These are phyloP conservation scores for Paragorgia papillata DNA, from an alignment of 92 coral and sea anemone species.

Conservation along the genomic window DNA sequence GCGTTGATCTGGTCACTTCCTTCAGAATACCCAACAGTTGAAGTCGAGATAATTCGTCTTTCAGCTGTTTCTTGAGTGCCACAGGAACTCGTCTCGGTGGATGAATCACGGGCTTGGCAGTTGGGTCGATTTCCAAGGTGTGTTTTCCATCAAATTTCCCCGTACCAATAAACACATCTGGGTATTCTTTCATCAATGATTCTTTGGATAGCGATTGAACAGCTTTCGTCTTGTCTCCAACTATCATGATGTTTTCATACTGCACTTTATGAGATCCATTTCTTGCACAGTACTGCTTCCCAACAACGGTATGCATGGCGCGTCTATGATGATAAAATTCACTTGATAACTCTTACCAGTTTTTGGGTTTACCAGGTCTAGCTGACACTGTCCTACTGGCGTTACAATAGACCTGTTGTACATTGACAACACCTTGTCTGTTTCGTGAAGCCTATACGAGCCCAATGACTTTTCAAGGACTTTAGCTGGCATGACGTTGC, in stretches of 20 bases:
- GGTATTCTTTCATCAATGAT: constrained; percentile 23
- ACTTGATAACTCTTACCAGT: constrained; percentile 36
- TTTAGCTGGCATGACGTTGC: constrained; percentile 22
- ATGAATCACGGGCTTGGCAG: constrained; percentile 37
- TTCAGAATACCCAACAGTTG: no score
- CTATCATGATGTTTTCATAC: constrained; percentile 33
- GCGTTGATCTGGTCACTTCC: no score
- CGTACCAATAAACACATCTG: constrained; percentile 25
- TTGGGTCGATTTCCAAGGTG: constrained; percentile 26
- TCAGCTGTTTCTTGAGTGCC: constrained; percentile 30
- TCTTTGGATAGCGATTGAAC: constrained; percentile 36
- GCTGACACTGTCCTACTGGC: constrained; percentile 29
- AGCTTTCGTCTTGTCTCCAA: constrained; percentile 15
- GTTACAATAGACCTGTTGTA: constrained; percentile 22
- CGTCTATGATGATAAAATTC: constrained; percentile 47
- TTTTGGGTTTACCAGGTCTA: constrained; percentile 40
- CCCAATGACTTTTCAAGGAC: not conserved
- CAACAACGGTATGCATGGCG: constrained; percentile 33
- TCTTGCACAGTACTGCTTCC: constrained; percentile 39
- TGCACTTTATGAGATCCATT: constrained; percentile 39
- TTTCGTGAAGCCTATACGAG: not conserved
- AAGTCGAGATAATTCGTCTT: no score
- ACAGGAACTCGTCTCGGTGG: constrained; percentile 52
- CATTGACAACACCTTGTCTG: constrained; percentile 23
- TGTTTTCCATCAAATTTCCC: constrained; percentile 11